Evolutionary conservation across 2,888 invertebrate genomes (phyloP).

Genomic region (Parnassius apollo): DNA sequence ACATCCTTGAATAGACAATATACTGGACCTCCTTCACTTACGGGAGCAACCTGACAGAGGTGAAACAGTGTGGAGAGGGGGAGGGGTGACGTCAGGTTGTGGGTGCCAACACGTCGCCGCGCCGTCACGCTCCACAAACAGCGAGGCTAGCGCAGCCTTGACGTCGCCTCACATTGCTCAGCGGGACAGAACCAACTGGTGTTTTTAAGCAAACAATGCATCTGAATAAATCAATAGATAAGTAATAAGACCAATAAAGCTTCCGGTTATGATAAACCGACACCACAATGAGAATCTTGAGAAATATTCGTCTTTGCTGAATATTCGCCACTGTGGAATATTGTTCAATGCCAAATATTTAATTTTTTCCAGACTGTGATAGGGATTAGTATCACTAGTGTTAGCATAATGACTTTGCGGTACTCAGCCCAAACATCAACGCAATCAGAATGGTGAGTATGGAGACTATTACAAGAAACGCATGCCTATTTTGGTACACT

Average conservation of each 20-base stretch:
- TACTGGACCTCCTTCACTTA: slow-evolving; percentile 14
- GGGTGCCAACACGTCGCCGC: slow-evolving; percentile 79
- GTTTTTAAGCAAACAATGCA: slow-evolving; percentile 62
- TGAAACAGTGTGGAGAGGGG: slow-evolving; percentile 28
- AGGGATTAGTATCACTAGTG: too few relatives aligned
- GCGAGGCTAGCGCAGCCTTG: slow-evolving; percentile 78
- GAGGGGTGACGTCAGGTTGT: slow-evolving; percentile 66
- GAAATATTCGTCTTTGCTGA: too few relatives aligned
- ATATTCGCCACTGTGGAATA: too few relatives aligned
- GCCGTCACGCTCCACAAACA: slow-evolving; percentile 80
- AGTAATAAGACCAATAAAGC: slow-evolving; percentile 40
- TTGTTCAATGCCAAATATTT: too few relatives aligned
- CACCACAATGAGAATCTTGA: slow-evolving; percentile 2
- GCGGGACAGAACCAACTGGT: slow-evolving; percentile 60
- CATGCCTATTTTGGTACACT: too few relatives aligned
- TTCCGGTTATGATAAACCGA: slow-evolving; percentile 46
- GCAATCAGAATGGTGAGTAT: too few relatives aligned
- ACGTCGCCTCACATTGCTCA: slow-evolving; percentile 75
- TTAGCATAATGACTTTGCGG: too few relatives aligned
- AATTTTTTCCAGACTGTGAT: too few relatives aligned
- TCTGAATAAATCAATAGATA: slow-evolving; percentile 42
- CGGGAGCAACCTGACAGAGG: neutral
- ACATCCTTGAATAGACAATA: slow-evolving; percentile 2
- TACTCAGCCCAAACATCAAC: too few relatives aligned
- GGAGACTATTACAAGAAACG: too few relatives aligned